These are phyloP conservation scores for Polypterus senegalus DNA, from an alignment of 2,113 vertebrate genomes.

Conservation along the genomic window DNA sequence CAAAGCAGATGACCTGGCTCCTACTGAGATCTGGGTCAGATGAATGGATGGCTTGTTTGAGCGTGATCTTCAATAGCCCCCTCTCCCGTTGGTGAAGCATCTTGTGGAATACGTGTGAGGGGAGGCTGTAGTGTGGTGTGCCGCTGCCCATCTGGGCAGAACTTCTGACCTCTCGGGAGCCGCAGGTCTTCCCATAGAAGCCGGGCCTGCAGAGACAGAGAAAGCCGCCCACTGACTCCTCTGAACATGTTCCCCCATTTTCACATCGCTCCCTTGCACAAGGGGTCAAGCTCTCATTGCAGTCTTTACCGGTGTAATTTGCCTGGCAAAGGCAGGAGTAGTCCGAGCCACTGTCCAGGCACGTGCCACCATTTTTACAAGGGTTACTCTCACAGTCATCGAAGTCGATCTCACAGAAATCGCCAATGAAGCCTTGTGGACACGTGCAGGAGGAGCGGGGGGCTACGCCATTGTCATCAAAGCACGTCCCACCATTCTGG, in stretches of 20 bases:
- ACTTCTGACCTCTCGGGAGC: conserved; percentile 31
- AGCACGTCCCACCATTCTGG: conserved; percentile 76
- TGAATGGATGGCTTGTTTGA: conserved; percentile 69
- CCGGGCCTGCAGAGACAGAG: conserved; percentile 60
- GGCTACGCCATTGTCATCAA: conserved; percentile 51
- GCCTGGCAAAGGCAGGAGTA: conserved; percentile 67
- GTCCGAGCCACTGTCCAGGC: conserved; percentile 52
- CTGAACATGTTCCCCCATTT: conserved; percentile 65
- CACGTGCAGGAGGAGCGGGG: conserved; percentile 65
- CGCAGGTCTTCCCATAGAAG: conserved; percentile 61
- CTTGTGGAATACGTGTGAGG: conserved; percentile 59
- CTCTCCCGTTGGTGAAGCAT: conserved; percentile 52
- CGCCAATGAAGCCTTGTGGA: conserved; percentile 66
- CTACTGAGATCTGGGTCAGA: conserved; percentile 59
- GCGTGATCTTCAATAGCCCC: conserved; percentile 72
- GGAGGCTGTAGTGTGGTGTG: conserved; percentile 46
- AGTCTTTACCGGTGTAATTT: conserved; percentile 63
- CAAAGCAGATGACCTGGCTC: conserved; percentile 83
- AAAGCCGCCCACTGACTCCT: conserved; percentile 50
- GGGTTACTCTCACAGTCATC: conserved; percentile 71
- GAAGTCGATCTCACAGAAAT: conserved; percentile 65
- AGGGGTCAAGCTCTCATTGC: conserved; percentile 42
- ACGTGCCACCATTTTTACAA: conserved; percentile 71
- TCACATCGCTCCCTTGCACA: conserved; percentile 58
- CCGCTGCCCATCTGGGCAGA: conserved; percentile 34